These are phyloP conservation scores for Pelobates cultripes DNA, from an alignment of 2,797 vertebrate genomes.

Conservation along the genomic window DNA sequence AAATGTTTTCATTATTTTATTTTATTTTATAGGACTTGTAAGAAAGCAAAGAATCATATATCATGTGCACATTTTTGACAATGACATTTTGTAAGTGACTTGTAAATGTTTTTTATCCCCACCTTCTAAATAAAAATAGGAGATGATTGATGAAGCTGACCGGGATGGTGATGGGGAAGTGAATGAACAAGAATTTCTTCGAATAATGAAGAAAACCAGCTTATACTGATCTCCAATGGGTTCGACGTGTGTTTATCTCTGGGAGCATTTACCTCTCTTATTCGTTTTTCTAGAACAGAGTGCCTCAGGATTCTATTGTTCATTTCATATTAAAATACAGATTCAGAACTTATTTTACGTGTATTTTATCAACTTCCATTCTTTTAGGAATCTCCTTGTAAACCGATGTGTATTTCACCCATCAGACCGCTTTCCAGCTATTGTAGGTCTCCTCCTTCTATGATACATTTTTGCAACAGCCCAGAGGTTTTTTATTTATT, in stretches of 20 bases:
- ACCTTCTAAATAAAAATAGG: conserved; percentile 67
- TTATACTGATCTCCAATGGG: conserved; percentile 77
- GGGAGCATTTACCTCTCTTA: not conserved
- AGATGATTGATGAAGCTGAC: conserved; percentile 95
- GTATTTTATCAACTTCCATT: not conserved
- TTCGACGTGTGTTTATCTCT: not conserved
- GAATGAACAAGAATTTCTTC: conserved; percentile 91
- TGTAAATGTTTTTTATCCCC: not conserved
- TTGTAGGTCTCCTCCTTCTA: no score
- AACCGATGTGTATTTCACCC: no score
- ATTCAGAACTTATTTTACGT: not conserved
- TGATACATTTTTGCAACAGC: no score
- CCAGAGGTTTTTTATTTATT: no score
- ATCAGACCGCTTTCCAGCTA: no score
- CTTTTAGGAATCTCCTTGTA: no score
- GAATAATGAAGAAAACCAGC: conserved; percentile 95
- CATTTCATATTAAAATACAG: not conserved
- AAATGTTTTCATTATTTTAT: no score
- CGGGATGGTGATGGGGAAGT: conserved; percentile 92
- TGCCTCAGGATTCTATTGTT: not conserved
- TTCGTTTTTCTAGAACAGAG: not conserved
- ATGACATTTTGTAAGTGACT: no score
- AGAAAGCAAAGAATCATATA: no score
- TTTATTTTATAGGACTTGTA: no score
- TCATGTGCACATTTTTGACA: no score